phyloP scores from a whole-genome alignment of 1,140 invertebrate genomes.

The Drosophila mauritiana region DNA sequence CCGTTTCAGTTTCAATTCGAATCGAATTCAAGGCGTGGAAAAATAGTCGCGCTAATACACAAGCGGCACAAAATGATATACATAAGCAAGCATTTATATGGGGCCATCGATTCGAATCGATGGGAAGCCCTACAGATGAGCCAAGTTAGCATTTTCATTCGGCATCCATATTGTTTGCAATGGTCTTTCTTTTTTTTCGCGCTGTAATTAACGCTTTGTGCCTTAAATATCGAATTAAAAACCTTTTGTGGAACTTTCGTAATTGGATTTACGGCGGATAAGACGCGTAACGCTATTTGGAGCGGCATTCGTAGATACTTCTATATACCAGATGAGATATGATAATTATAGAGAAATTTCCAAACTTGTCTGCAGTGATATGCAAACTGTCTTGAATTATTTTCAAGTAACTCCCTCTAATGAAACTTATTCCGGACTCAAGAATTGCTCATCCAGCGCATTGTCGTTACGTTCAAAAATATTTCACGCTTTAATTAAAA shows the following conservation, averaged over 20 bases:
- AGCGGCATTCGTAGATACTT: background rate
- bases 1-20: conserved; percentile 53
- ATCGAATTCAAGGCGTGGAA: conserved; percentile 78
- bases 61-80: conserved; percentile 50
- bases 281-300: background rate
- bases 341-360: too few relatives aligned
- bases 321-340: too few relatives aligned
- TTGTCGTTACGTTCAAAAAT: conserved; percentile 51
- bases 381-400: too few relatives aligned
- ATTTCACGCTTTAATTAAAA: conserved; percentile 79
- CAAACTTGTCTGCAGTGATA: too few relatives aligned
- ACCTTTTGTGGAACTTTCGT: conserved; percentile 36
- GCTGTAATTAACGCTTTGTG: conserved; percentile 43
- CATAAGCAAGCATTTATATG: conserved; percentile 61
- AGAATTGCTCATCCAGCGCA: conserved; percentile 13
- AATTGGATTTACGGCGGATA: conserved; percentile 61
- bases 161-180: conserved; percentile 74
- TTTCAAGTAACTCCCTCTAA: background rate
- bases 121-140: conserved; percentile 58
- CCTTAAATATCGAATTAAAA: conserved; percentile 59
- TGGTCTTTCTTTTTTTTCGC: conserved; percentile 14
- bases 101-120: conserved; percentile 12
- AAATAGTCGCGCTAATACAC: conserved; percentile 67
- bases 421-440: conserved; percentile 28
- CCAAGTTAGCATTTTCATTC: conserved; percentile 63